Conservation (phyloP, 1,140 invertebrate species). For the Capitella teleta region DNA sequence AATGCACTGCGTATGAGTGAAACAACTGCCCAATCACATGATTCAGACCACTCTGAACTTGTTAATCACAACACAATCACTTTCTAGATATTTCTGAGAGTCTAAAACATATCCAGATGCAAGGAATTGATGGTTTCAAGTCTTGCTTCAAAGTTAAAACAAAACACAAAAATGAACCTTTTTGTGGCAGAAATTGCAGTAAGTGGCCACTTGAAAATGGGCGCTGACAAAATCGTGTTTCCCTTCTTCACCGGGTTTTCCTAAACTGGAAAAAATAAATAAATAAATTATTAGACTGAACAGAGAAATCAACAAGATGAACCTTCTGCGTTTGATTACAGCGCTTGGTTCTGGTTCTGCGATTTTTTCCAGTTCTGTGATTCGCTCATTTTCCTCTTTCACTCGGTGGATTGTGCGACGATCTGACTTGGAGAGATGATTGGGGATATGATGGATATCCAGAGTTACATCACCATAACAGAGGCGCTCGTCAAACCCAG, state of each 20-base stretch:
- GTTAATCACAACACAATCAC: neutral
- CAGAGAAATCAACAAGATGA: too few relatives aligned
- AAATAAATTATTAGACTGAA: too few relatives aligned
- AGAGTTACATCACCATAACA: conserved; percentile 82
- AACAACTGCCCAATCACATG: neutral
- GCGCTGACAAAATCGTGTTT: conserved; percentile 67
- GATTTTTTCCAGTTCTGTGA: too few relatives aligned
- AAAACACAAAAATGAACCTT: conserved; percentile 52
- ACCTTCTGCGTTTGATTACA: too few relatives aligned
- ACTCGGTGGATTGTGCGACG: too few relatives aligned
- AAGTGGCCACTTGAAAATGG: conserved; percentile 73
- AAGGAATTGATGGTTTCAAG: too few relatives aligned
- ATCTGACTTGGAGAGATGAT: neutral
- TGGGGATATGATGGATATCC: conserved; percentile 53
- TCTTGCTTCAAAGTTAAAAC: too few relatives aligned
- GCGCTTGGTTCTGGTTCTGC: too few relatives aligned
- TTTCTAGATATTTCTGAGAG: neutral
- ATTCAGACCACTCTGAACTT: neutral
- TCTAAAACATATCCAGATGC: neutral
- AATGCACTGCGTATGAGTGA: neutral
- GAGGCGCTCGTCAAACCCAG: conserved; percentile 76
- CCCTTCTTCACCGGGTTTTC: conserved; percentile 31
- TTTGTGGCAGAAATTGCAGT: conserved; percentile 82
- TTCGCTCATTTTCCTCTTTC: too few relatives aligned
- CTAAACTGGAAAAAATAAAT: too few relatives aligned